Conservation (phyloP, 2,113 vertebrate genomes). For the Hassar affinis region DNA sequence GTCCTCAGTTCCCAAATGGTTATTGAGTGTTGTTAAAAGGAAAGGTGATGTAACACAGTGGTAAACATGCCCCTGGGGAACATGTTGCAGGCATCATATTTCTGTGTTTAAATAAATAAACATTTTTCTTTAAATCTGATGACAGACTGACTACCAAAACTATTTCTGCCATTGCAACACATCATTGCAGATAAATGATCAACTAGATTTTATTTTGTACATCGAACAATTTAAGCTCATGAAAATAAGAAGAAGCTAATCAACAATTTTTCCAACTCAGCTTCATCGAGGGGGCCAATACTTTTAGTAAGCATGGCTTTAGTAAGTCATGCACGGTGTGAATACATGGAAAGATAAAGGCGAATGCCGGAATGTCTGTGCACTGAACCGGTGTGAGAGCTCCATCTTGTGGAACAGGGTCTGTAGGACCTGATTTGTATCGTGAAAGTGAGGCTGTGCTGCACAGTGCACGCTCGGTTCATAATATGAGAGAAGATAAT, state of each 20-base stretch:
- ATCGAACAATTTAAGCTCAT: not conserved
- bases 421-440: not conserved
- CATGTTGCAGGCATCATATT: no score
- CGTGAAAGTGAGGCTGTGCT: not conserved
- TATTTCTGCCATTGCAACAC: not conserved
- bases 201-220: not conserved
- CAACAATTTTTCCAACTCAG: not conserved
- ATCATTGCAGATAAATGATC: not conserved
- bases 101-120: no score
- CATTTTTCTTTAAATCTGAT: not conserved
- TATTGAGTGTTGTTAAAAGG: no score
- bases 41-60: no score
- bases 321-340: not conserved
- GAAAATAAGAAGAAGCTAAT: not conserved
- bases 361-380: not conserved
- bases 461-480: not conserved
- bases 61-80: no score
- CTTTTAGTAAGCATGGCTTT: not conserved
- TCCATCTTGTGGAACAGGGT: conserved; percentile 9
- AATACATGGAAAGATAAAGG: not conserved
- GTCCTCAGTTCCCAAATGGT: no score
- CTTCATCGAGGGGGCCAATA: not conserved
- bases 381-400: not conserved
- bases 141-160: no score
- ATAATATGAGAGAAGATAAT: no score